A percentile compares a stretch with the other conserved stretches of the same genome.
Evolutionary conservation across 2,113 vertebrate genomes (phyloP).

Genomic region (Plestiodon gilberti): DNA sequence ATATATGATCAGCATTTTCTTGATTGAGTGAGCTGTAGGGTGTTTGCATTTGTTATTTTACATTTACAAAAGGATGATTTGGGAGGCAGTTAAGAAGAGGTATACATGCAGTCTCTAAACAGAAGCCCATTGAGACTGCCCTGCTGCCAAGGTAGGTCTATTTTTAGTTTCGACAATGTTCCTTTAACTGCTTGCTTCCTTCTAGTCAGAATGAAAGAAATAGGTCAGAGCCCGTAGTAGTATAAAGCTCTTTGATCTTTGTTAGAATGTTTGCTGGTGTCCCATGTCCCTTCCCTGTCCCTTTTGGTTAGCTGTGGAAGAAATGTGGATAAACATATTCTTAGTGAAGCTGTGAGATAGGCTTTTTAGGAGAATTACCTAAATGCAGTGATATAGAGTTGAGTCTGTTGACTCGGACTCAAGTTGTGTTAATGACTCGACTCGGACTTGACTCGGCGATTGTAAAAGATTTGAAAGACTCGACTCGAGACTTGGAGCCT

Average conservation of each 20-base stretch:
- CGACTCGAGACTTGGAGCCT: too few relatives aligned
- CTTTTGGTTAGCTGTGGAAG: constrained; percentile 1
- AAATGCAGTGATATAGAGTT: too few relatives aligned
- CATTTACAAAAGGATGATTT: constrained; percentile 19
- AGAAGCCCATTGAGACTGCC: constrained; percentile 60
- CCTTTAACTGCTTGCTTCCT: constrained; percentile 61
- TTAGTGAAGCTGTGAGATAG: not conserved
- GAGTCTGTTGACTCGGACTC: too few relatives aligned
- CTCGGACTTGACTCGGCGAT: too few relatives aligned
- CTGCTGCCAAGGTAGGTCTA: constrained; percentile 63
- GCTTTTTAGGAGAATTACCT: not conserved
- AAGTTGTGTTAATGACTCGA: too few relatives aligned
- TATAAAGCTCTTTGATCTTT: constrained; percentile 71
- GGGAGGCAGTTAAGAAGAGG: constrained; percentile 32
- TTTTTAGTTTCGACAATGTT: constrained; percentile 72
- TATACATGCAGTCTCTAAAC: constrained; percentile 43
- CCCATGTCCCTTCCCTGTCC: not conserved
- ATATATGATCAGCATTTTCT: not conserved
- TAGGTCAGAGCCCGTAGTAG: constrained; percentile 69
- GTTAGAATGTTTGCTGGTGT: constrained; percentile 42
- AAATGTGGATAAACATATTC: not conserved
- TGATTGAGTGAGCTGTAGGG: not conserved
- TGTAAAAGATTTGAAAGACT: too few relatives aligned
- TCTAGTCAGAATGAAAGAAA: constrained; percentile 73
- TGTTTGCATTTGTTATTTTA: not conserved